Evolutionary conservation across 37 sponge, comb jelly and placozoan species (phyloP).

Genomic region (Bolinopsis microptera): DNA sequence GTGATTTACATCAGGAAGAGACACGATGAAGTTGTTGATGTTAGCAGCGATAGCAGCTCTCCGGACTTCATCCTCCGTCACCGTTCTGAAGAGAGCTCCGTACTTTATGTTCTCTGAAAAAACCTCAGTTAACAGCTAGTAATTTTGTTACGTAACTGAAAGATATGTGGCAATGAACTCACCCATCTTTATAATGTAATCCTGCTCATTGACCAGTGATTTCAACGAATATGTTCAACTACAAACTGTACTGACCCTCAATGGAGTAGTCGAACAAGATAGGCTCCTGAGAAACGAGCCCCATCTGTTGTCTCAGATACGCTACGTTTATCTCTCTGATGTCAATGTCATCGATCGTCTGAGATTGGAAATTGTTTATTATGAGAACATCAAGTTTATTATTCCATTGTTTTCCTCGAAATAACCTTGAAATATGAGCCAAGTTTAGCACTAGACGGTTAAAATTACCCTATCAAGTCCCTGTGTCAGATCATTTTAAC

Average conservation of each 20-base stretch:
- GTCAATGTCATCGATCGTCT: constrained; percentile 72
- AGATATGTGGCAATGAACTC: no score
- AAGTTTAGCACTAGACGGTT: no score
- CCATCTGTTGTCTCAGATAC: constrained; percentile 87
- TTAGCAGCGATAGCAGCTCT: constrained; percentile 91
- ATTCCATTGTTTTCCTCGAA: no score
- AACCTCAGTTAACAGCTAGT: no score
- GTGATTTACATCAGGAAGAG: constrained; percentile 81
- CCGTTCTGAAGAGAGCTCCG: constrained; percentile 82
- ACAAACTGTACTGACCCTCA: constrained; percentile 41
- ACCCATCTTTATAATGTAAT: no score
- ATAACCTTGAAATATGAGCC: no score
- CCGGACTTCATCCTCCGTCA: constrained; percentile 85
- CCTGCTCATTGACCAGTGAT: no score
- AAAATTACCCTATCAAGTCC: no score
- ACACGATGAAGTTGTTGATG: constrained; percentile 88
- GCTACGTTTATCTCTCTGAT: constrained; percentile 77
- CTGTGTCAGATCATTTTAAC: no score
- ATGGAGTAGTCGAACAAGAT: constrained; percentile 83
- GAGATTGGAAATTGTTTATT: no score
- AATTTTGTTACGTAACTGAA: no score
- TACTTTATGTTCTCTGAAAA: constrained; percentile 92
- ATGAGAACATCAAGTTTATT: no score
- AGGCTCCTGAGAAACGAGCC: constrained; percentile 94
- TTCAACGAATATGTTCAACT: background rate